Conservation (phyloP, 2,113 vertebrate genomes). For the Falcunculus frontatus region DNA sequence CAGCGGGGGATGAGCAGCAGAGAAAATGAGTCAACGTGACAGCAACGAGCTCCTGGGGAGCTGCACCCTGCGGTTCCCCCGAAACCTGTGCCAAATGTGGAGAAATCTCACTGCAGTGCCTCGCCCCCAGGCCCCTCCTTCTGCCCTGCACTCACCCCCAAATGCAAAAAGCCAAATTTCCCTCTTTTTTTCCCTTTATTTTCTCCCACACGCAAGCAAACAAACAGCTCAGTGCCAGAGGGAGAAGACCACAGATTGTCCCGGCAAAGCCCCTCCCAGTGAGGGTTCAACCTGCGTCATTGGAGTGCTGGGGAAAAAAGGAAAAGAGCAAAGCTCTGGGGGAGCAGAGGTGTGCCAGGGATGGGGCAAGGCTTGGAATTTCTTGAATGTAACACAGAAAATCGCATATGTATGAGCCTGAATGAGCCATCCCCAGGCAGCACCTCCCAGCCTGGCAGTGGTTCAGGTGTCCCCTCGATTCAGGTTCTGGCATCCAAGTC, state of each 20-base stretch:
- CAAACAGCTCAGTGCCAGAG: constrained; percentile 36
- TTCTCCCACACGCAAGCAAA: background rate
- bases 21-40: background rate
- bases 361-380: background rate
- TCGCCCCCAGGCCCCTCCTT: background rate
- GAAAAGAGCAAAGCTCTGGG: constrained; percentile 39
- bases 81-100: background rate
- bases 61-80: rapidly evolving
- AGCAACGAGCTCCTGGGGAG: background rate
- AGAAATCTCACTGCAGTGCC: background rate
- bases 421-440: background rate
- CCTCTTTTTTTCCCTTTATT: background rate
- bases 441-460: background rate
- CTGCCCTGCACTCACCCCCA: background rate
- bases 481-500: background rate
- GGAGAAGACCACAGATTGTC: background rate
- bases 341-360: background rate
- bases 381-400: background rate
- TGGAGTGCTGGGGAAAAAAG: background rate
- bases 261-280: background rate
- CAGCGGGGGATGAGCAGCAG: background rate
- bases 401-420: background rate
- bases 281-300: constrained; percentile 39
- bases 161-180: background rate
- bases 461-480: background rate